phyloP scores from a whole-genome alignment of 2,888 invertebrate genomes.

The Timema podura region DNA sequence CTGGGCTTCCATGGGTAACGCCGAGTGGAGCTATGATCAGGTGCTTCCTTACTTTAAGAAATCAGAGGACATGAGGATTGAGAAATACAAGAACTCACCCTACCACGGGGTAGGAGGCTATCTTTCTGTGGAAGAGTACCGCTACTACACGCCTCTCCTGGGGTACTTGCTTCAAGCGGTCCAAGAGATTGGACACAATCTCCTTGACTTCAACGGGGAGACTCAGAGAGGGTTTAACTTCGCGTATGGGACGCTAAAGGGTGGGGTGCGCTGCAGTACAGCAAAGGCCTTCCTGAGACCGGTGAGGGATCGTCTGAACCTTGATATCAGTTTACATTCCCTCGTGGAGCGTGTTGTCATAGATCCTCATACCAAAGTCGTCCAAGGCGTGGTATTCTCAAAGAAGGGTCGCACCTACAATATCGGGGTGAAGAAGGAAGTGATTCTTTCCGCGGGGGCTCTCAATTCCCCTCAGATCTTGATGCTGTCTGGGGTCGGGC shows the following conservation, averaged over 20 bases:
- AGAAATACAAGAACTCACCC: conserved; percentile 52
- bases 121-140: conserved; percentile 67
- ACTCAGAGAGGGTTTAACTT: conserved; percentile 74
- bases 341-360: conserved; percentile 65
- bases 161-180: conserved; percentile 56
- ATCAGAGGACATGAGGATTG: conserved; percentile 71
- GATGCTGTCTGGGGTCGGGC: conserved; percentile 20
- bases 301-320: conserved; percentile 39
- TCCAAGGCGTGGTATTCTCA: conserved; percentile 64
- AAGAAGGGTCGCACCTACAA: conserved; percentile 45
- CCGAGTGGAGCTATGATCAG: conserved; percentile 70
- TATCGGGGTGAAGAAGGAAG: conserved; percentile 7
- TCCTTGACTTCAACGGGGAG: conserved; percentile 70
- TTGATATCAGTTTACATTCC: conserved; percentile 63
- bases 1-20: conserved; percentile 58
- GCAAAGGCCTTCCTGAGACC: conserved; percentile 77
- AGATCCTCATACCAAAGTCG: conserved; percentile 52
- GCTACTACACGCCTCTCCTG: conserved; percentile 42
- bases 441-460: conserved; percentile 12
- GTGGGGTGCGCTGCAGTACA: conserved; percentile 78
- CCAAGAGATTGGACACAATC: conserved; percentile 63
- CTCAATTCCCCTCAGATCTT: conserved; percentile 19
- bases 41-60: conserved; percentile 75
- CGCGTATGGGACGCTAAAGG: conserved; percentile 70
- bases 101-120: conserved; percentile 72